These are phyloP conservation scores for Darevskia mixta DNA, from an alignment of 2,797 vertebrate genomes.

Conservation along the genomic window DNA sequence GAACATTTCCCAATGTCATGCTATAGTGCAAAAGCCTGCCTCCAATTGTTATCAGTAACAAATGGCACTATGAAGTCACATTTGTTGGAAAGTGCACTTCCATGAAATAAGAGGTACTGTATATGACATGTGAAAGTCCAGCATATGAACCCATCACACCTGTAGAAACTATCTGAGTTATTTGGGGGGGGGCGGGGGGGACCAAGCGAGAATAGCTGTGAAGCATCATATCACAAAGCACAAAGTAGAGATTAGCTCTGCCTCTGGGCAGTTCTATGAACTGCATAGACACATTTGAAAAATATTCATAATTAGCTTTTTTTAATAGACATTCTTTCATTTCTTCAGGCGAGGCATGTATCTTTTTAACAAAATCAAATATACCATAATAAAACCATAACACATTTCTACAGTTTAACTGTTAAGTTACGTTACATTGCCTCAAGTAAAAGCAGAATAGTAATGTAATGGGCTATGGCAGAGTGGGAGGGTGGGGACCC, in stretches of 20 bases:
- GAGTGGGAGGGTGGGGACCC: not conserved
- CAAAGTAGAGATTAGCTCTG: not conserved
- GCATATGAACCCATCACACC: not conserved
- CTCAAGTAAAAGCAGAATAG: constrained; percentile 9
- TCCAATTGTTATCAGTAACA: not conserved
- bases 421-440: constrained; percentile 10
- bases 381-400: constrained; percentile 18
- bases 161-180: not conserved
- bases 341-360: constrained; percentile 14
- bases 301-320: constrained; percentile 34
- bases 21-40: not conserved
- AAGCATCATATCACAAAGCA: constrained; percentile 15
- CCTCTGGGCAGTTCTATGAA: constrained; percentile 8
- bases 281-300: not conserved
- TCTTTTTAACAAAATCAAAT: constrained; percentile 35
- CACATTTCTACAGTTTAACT: constrained; percentile 20
- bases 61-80: not conserved
- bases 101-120: not conserved
- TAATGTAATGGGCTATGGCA: not conserved
- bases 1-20: not conserved
- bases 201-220: not conserved
- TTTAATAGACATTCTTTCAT: constrained; percentile 23
- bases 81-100: not conserved
- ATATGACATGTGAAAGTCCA: not conserved
- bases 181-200: not conserved